A percentile compares a stretch with the other conserved stretches of the same genome.
These are phyloP conservation scores for Mellivora capensis DNA, from an alignment of 2,113 vertebrate genomes.

Conservation along the genomic window DNA sequence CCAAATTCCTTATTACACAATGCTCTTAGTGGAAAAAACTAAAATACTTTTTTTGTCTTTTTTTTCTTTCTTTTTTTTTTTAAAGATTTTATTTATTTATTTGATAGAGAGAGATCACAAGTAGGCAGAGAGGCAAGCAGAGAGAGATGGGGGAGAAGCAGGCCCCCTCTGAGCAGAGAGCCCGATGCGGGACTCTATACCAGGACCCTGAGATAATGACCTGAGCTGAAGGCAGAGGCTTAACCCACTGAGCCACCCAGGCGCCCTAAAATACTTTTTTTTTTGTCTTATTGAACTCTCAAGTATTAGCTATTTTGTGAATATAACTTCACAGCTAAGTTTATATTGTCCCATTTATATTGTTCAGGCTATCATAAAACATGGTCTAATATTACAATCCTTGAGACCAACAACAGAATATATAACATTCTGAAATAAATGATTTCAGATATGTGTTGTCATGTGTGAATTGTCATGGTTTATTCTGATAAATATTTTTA, in stretches of 20 bases:
- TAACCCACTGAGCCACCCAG: too few species aligned
- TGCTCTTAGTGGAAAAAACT: conserved; percentile 2
- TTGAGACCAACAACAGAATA: background rate
- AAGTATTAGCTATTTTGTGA: background rate
- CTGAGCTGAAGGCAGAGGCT: too few species aligned
- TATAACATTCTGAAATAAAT: background rate
- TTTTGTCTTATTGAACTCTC: background rate
- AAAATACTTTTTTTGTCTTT: background rate
- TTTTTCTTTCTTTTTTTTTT: too few species aligned
- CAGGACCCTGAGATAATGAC: too few species aligned
- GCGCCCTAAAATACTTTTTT: background rate
- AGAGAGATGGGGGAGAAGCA: too few species aligned
- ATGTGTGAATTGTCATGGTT: conserved; percentile 9
- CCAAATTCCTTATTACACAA: background rate
- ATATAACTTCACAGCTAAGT: background rate
- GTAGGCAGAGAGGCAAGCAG: too few species aligned
- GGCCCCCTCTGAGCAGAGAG: too few species aligned
- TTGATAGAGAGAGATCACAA: too few species aligned
- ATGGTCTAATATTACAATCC: background rate
- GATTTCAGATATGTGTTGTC: background rate
- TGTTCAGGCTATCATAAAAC: background rate
- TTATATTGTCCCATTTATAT: background rate
- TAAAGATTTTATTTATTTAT: too few species aligned
- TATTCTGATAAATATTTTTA: conserved; percentile 25
- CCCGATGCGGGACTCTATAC: too few species aligned